Evolutionary conservation across 2,113 vertebrate species (phyloP), one percentile per base, ranked within the genome.

Genomic region (Callionymus lyra): DNA sequence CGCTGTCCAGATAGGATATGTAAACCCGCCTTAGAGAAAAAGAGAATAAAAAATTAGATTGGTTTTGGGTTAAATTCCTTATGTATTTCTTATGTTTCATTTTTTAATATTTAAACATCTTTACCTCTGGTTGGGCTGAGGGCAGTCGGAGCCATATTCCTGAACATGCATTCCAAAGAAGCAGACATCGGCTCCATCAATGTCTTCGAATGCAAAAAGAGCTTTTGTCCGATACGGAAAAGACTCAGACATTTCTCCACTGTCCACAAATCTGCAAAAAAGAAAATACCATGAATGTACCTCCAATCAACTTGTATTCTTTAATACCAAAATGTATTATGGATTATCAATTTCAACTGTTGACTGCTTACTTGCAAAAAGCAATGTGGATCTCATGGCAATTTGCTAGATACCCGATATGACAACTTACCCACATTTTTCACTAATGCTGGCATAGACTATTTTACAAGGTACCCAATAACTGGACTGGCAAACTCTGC

Each of bases 161-260:
- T 98, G 95, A 32, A 99, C 95, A 0, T 99, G 95, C 95, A 98
- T 98, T 40, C 95, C 95, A 42, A 98, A 99, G 77, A 99, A 99
- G 65, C 95, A 98, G 47, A 98, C 81, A 16, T 99, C 95, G 6
- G 88, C 89, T 10, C 95, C 95, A n/a, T 94, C 92, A 3, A 98
- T 92, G 58, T 97, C 94, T 62, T 99, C 95, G 53, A 99, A 99
- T 6, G 95, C 94, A 86, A 99, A 99, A 48, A 99, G 88, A 6
- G 94, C 95, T 87, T 98, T 99, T 53, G 95, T 94, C 82, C 91
- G 89, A 32, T 98, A 98, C 0, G 94, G 94, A 64, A 97, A 98
- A 16, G 93, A 97, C 70, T 98, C 95, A 0, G 93, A 90, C 95
- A 99, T 99, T 70, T 98, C 95, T 44, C 95, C 95, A 0, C 79